phyloP scores from a whole-genome alignment of 2,888 invertebrate species.

The Clostera curtula region DNA sequence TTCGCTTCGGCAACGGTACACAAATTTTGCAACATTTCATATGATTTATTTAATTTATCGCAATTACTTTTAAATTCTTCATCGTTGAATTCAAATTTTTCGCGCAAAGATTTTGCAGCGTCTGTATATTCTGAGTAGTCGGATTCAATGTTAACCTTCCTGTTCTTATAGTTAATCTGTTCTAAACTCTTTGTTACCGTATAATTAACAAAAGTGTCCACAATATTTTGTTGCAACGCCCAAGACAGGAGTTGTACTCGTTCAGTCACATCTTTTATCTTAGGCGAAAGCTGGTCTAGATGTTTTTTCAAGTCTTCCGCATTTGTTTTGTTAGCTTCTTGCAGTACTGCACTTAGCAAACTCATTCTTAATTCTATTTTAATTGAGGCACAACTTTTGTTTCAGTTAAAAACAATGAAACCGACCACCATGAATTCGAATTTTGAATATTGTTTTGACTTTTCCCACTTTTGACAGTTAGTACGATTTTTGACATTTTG shows the following conservation, averaged over 20 bases:
- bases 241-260: slow-evolving; percentile 54
- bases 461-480: not conserved
- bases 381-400: slow-evolving; percentile 11
- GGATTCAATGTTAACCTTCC: slow-evolving; percentile 42
- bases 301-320: slow-evolving; percentile 46
- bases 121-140: slow-evolving; percentile 35
- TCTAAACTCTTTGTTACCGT: slow-evolving; percentile 56
- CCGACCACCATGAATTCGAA: slow-evolving; percentile 5
- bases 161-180: slow-evolving; percentile 54
- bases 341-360: slow-evolving; percentile 51
- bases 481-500: no score
- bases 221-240: slow-evolving; percentile 55
- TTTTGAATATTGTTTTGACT: slow-evolving; percentile 16
- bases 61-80: slow-evolving; percentile 41
- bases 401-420: no score
- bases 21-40: slow-evolving; percentile 37
- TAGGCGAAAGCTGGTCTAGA: slow-evolving; percentile 40
- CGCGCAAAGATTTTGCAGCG: slow-evolving; percentile 29
- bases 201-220: slow-evolving; percentile 51
- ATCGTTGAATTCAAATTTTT: slow-evolving; percentile 32
- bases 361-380: slow-evolving; percentile 37
- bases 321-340: slow-evolving; percentile 49
- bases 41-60: slow-evolving; percentile 37
- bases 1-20: slow-evolving; percentile 47
- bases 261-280: slow-evolving; percentile 49